Conservation (phyloP, 2,113 vertebrate species). For the Cardinalis cardinalis region DNA sequence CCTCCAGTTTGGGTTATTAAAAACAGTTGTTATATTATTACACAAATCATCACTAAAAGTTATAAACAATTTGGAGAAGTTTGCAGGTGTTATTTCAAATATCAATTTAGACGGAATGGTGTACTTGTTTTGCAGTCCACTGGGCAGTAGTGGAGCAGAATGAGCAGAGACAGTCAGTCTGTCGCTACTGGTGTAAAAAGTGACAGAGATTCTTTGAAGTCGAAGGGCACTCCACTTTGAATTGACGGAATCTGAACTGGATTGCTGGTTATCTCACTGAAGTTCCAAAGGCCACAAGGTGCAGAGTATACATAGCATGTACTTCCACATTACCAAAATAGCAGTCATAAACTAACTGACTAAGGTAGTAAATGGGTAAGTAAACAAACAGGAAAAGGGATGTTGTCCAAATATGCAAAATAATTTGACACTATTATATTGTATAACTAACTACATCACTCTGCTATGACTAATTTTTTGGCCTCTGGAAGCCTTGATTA, state of each 20-base stretch:
- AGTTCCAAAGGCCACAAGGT: conserved; percentile 23
- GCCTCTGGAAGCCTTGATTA: not conserved
- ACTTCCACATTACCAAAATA: conserved; percentile 7
- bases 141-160: not conserved
- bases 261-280: not conserved
- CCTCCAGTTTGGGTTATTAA: not conserved
- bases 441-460: not conserved
- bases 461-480: not conserved
- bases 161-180: not conserved
- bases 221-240: not conserved
- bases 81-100: not conserved
- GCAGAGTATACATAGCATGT: not conserved
- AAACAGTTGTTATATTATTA: not conserved
- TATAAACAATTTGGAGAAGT: not conserved
- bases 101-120: not conserved
- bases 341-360: not conserved
- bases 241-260: not conserved
- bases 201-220: not conserved
- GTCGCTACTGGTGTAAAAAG: not conserved
- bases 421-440: not conserved
- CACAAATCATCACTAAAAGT: not conserved
- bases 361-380: not conserved
- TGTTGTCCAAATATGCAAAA: not conserved
- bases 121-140: not conserved
- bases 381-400: not conserved